These are phyloP conservation scores for Drosophila paulistorum DNA, from an alignment of 1,140 invertebrate genomes.

Conservation along the genomic window DNA sequence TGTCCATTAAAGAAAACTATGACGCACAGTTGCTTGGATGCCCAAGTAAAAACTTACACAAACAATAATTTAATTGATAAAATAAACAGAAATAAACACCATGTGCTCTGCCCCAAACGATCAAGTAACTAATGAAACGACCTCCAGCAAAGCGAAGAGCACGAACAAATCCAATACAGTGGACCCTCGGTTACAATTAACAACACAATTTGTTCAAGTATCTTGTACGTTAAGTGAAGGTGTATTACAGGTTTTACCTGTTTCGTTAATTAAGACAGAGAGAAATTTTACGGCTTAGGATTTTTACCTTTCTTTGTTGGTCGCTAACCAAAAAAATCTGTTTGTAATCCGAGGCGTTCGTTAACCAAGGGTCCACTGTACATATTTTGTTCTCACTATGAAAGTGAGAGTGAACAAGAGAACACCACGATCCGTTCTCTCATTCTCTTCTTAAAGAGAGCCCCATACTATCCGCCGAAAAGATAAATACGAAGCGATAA, in stretches of 20 bases:
- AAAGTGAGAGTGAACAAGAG: background rate
- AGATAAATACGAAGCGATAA: no score
- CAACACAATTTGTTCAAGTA: no score
- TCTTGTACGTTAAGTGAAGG: no score
- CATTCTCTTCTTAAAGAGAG: background rate
- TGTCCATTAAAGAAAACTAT: slow-evolving; percentile 7
- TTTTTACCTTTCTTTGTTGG: no score
- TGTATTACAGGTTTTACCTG: no score
- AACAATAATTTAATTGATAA: slow-evolving; percentile 31
- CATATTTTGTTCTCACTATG: background rate
- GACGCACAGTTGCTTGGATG: background rate
- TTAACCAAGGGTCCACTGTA: no score
- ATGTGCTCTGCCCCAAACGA: slow-evolving; percentile 10
- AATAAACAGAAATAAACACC: slow-evolving; percentile 5
- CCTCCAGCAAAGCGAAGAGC: slow-evolving; percentile 29
- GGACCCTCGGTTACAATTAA: no score
- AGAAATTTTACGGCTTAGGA: no score
- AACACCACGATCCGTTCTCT: slow-evolving; percentile 19
- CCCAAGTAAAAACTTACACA: slow-evolving; percentile 24
- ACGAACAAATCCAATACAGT: slow-evolving; percentile 17
- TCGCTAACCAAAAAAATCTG: no score
- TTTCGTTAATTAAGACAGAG: no score
- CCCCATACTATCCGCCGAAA: background rate
- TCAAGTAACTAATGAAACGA: background rate
- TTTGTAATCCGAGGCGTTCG: no score